phyloP scores from a whole-genome alignment of 2,797 vertebrate genomes.

The Coreius guichenoti region DNA sequence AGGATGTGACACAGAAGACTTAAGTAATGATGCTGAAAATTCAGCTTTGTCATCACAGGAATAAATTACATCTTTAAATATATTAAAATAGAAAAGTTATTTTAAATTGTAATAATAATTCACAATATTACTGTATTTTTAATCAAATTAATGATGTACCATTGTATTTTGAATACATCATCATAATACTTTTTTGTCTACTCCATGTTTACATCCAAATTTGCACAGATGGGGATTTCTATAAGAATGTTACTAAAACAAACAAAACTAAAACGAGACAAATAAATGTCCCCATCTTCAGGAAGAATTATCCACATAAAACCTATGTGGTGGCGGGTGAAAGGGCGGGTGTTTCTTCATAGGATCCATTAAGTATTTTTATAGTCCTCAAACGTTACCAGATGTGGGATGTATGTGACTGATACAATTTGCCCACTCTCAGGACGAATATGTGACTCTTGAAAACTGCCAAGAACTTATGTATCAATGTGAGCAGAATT shows the following conservation, averaged over 20 bases:
- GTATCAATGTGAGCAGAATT: neutral
- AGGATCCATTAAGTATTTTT: slow-evolving; percentile 4
- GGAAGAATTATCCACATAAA: neutral
- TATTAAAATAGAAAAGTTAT: neutral
- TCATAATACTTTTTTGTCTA: neutral
- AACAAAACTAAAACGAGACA: neutral
- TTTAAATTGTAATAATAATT: neutral
- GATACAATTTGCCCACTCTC: neutral
- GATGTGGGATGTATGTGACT: slow-evolving; percentile 31
- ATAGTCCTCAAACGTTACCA: slow-evolving; percentile 38
- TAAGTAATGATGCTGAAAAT: neutral
- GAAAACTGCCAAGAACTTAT: too few relatives aligned
- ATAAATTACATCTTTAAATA: neutral
- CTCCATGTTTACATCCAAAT: neutral
- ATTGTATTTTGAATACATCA: neutral
- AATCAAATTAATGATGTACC: neutral
- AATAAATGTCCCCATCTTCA: neutral
- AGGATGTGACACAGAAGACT: neutral
- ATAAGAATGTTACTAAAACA: neutral
- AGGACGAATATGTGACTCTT: neutral
- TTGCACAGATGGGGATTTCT: neutral
- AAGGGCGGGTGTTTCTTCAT: slow-evolving; percentile 7
- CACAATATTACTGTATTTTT: neutral
- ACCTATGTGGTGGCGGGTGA: neutral
- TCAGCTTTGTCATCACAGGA: neutral